Percentiles rank a stretch among this genome's conserved stretches.
These are phyloP conservation scores for Thaleichthys pacificus DNA, from an alignment of 2,797 vertebrate species.

Conservation along the genomic window DNA sequence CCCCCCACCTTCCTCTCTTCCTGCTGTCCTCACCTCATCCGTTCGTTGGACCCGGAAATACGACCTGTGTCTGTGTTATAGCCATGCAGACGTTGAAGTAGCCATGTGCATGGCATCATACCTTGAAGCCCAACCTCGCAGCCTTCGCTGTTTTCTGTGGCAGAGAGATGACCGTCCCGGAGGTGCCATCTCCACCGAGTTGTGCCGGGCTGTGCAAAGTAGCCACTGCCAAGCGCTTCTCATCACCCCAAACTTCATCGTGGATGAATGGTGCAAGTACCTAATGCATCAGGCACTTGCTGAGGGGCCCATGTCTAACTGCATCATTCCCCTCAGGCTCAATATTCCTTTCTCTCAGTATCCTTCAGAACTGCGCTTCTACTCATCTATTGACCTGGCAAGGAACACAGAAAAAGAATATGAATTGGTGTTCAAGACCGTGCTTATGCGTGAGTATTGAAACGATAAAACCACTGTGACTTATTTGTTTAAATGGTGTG, in stretches of 20 bases:
- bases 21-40: slow-evolving; percentile 29
- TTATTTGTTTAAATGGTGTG: not conserved
- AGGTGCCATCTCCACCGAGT: slow-evolving; percentile 73
- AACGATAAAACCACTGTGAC: not conserved
- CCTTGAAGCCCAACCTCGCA: slow-evolving; percentile 70
- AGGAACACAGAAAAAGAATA: slow-evolving; percentile 69
- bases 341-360: slow-evolving; percentile 73
- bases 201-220: slow-evolving; percentile 75
- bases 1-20: not conserved
- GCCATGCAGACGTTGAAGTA: slow-evolving; percentile 65
- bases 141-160: slow-evolving; percentile 84
- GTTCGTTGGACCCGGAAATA: slow-evolving; percentile 77
- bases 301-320: slow-evolving; percentile 74
- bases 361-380: slow-evolving; percentile 79
- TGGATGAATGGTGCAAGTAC: slow-evolving; percentile 85
- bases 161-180: slow-evolving; percentile 77
- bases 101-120: slow-evolving; percentile 78
- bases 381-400: slow-evolving; percentile 74
- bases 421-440: slow-evolving; percentile 66
- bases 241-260: slow-evolving; percentile 80
- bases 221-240: slow-evolving; percentile 86
- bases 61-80: slow-evolving; percentile 86
- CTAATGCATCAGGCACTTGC: slow-evolving; percentile 87
- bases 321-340: slow-evolving; percentile 80
- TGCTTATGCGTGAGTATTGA: slow-evolving; percentile 81